Base-by-base conservation (phyloP, 2,797 vertebrate species). In the Notolepis coatsorum region DNA sequence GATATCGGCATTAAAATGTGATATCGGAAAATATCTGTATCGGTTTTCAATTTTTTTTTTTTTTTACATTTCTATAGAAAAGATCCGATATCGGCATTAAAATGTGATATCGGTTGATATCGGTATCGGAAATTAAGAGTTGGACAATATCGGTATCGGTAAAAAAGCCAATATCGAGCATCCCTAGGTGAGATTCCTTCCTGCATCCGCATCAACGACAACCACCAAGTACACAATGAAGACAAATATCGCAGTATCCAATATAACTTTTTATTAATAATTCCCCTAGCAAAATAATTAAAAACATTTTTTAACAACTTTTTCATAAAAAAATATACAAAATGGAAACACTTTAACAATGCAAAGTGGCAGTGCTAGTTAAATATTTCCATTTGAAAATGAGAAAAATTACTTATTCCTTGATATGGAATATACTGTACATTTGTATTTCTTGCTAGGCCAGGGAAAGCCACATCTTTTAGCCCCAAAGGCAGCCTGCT, bases 311-410 rank as follows among this genome's bases (percentile, higher is more conserved):
- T 71, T 48, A 75, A 13, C 62, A 62, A 24, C 43, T 42, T 42
- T 67, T 54, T 64, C 8, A 61, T 31, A 80, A 15, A 70, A n/a
- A 81, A 88, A 82, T 46, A 53, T 37, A 48, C 61, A 75, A 55
- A 74, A 79, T 48, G 25, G 18, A 72, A 77, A 81, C 49, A 73
- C 24, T 71, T 66, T 33, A 56, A 71, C 53, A 79, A 45, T 77
- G 63, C 39, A 68, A 69, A 65, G 4, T n/a, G n/a, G n/a, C n/a
- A n/a, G n/a, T 20, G 42, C 17, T 25, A 45, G 30, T 57, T 12
- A 64, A 60, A 25, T 25, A 69, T 66, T 71, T 76, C 13, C 65
- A 50, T 53, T 49, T 73, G 20, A 79, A 73, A 65, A 67, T 64
- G 18, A 61, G 60, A 65, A 27, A 61, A 37, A 5, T 2, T 53